Evolutionary conservation across 1,140 invertebrate genomes (phyloP).

Genomic region (Colletes latitarsis): DNA sequence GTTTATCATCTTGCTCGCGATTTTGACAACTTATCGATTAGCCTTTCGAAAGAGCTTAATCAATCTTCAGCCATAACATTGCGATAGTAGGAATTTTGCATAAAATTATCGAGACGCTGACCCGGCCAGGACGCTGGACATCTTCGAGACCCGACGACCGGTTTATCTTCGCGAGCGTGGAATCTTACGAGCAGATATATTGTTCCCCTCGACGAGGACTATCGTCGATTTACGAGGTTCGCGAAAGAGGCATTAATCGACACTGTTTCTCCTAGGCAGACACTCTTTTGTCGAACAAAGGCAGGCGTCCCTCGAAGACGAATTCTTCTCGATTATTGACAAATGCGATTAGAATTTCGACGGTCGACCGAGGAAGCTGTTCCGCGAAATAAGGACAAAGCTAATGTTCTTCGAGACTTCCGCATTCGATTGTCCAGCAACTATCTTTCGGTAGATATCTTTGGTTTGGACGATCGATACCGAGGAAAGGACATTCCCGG

Average conservation of each 20-base stretch:
- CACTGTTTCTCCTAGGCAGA: no score
- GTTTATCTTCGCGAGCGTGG: conserved; percentile 20
- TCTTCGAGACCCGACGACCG: neutral
- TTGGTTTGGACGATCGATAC: neutral
- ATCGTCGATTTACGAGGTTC: no score
- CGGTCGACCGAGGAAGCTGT: neutral
- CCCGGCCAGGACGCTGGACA: neutral
- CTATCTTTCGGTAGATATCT: neutral
- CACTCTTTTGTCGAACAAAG: no score
- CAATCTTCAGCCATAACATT: no score
- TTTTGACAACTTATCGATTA: neutral
- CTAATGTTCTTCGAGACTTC: neutral
- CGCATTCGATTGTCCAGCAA: neutral
- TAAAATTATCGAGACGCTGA: conserved; percentile 14
- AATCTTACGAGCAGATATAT: conserved; percentile 26
- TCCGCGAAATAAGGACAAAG: neutral
- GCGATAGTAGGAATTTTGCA: neutral
- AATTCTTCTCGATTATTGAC: no score
- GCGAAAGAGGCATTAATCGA: no score
- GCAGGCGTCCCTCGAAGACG: no score
- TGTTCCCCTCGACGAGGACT: neutral
- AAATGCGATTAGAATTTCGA: no score
- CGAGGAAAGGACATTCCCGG: neutral
- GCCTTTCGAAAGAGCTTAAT: no score
- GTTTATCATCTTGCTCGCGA: conserved; percentile 49